Percentiles rank a stretch among this genome's conserved stretches.
Evolutionary conservation across 2,888 invertebrate species (phyloP).

Genomic region (Caenorhabditis sp.): DNA sequence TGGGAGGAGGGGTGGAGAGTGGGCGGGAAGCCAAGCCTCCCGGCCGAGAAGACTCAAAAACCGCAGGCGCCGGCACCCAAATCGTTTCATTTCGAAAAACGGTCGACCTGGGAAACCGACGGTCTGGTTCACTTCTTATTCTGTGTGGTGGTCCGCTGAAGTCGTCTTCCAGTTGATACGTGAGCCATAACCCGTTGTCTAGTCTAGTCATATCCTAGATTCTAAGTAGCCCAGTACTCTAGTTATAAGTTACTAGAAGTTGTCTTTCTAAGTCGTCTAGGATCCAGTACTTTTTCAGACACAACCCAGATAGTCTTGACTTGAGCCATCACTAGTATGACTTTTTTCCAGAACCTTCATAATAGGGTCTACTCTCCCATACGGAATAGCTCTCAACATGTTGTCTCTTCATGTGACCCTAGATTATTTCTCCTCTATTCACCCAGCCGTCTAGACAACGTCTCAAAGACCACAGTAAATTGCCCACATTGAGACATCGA

Average conservation of each 20-base stretch:
- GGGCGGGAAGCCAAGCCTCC: conserved; percentile 31
- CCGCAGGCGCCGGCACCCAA: conserved; percentile 10
- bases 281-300: too few relatives aligned
- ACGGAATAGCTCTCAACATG: not conserved
- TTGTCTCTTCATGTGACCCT: not conserved
- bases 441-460: not conserved
- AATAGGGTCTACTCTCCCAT: too few relatives aligned
- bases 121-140: conserved; percentile 6
- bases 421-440: not conserved
- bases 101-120: conserved; percentile 22
- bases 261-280: too few relatives aligned
- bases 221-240: too few relatives aligned
- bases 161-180: too few relatives aligned
- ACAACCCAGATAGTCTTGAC: too few relatives aligned
- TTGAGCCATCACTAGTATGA: too few relatives aligned
- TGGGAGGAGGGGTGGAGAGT: conserved; percentile 27
- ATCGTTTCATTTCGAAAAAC: conserved; percentile 44
- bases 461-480: conserved; percentile 30
- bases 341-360: too few relatives aligned
- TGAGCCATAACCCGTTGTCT: too few relatives aligned
- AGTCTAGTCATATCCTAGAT: too few relatives aligned
- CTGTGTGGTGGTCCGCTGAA: not conserved
- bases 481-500: conserved; percentile 19
- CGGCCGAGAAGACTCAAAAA: conserved; percentile 44
- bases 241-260: too few relatives aligned